Conservation (phyloP, 2,888 invertebrate species). For the Amorpha juglandis region DNA sequence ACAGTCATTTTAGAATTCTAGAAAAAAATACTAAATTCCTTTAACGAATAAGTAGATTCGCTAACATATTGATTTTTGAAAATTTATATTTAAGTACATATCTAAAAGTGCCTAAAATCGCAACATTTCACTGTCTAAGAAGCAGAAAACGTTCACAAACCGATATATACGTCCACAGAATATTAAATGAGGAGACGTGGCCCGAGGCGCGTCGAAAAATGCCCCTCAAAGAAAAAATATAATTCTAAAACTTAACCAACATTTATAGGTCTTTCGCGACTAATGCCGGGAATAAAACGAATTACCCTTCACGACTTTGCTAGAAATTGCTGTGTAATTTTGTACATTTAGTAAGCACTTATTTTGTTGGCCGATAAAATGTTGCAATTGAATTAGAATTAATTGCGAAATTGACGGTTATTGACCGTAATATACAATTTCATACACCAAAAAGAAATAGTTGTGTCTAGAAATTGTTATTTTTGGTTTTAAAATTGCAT, state of each 20-base stretch:
- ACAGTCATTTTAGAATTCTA: too few relatives aligned
- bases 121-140: background rate
- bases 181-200: background rate
- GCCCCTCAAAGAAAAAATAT: constrained; percentile 13
- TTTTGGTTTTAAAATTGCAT: too few relatives aligned
- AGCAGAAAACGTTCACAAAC: background rate
- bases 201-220: background rate
- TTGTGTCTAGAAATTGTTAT: too few relatives aligned
- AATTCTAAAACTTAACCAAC: constrained; percentile 27
- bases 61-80: background rate
- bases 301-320: constrained; percentile 54
- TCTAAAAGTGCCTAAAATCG: background rate
- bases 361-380: constrained; percentile 51
- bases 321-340: constrained; percentile 61
- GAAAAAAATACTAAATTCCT: too few relatives aligned
- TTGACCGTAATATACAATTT: background rate
- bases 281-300: constrained; percentile 60
- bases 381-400: constrained; percentile 30
- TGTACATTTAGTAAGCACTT: constrained; percentile 57
- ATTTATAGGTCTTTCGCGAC: constrained; percentile 40
- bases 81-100: background rate
- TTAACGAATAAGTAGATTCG: too few relatives aligned
- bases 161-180: background rate
- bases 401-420: background rate
- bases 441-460: background rate